Conservation (phyloP, 2,797 vertebrate genomes). For the Mormyrus hasselquistii region DNA sequence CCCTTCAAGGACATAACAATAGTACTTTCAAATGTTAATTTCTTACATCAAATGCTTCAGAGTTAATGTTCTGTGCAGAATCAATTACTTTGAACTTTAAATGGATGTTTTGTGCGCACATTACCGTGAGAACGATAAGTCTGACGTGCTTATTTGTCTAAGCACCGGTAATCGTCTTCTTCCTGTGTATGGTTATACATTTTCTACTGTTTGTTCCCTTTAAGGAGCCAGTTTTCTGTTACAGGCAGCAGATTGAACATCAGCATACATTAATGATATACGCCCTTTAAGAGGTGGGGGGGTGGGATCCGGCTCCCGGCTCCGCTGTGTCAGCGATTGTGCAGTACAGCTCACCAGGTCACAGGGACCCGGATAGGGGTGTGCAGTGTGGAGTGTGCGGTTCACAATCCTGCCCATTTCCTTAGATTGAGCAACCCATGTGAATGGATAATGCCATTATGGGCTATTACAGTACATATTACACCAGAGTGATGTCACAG, state of each 20-base stretch:
- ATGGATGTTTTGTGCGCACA: background rate
- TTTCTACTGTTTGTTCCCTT: background rate
- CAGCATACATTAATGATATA: background rate
- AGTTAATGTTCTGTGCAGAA: background rate
- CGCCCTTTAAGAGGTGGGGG: background rate
- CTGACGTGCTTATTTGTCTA: background rate
- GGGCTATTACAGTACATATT: slow-evolving; percentile 4
- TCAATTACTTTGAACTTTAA: background rate
- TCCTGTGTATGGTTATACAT: background rate
- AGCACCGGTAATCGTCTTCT: background rate
- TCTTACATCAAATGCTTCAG: background rate
- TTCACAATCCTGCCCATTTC: background rate
- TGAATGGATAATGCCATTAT: slow-evolving; percentile 19
- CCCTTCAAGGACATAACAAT: background rate
- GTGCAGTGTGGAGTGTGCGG: background rate
- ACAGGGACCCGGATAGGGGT: background rate
- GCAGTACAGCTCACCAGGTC: background rate
- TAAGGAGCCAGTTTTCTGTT: background rate
- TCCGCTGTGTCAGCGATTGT: background rate
- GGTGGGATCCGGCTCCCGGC: no score
- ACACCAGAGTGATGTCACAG: background rate
- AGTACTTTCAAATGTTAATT: background rate
- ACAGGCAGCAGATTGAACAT: background rate
- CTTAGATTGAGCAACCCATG: background rate
- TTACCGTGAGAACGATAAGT: background rate